A percentile compares a stretch with the other conserved stretches of the same genome.
Evolutionary conservation across 2,797 vertebrate genomes (phyloP).

Genomic region (Schizopygopsis pylzovi): DNA sequence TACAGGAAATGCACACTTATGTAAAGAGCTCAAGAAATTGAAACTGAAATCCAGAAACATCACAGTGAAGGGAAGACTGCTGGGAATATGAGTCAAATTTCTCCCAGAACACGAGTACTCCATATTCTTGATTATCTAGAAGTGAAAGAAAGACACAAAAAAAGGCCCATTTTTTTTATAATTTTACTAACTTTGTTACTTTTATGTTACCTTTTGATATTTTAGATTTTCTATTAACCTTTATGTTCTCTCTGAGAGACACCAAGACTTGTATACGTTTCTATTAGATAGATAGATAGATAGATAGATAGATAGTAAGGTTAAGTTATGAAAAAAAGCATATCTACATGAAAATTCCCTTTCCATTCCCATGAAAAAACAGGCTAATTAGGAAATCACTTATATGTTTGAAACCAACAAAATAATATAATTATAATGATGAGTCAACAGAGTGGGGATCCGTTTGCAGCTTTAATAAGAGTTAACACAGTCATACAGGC

Average conservation of each 20-base stretch:
- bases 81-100: conserved; percentile 52
- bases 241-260: neutral
- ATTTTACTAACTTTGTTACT: neutral
- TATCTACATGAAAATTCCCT: neutral
- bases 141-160: conserved; percentile 11
- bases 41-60: conserved; percentile 51
- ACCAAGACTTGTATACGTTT: neutral
- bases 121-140: conserved; percentile 6
- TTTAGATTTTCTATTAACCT: neutral
- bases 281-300: neutral
- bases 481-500: too few species aligned
- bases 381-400: neutral
- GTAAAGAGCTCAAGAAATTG: conserved; percentile 49
- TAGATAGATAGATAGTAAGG: neutral
- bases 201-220: neutral
- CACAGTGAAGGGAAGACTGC: conserved; percentile 42
- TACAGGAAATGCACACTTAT: conserved; percentile 38
- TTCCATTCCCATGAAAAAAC: neutral
- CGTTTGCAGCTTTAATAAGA: too few species aligned
- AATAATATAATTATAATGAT: neutral
- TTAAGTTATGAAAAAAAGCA: neutral
- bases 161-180: neutral
- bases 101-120: conserved; percentile 50
- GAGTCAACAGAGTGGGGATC: too few species aligned
- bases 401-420: neutral